Evolutionary conservation across 2,797 vertebrate species (phyloP).

Genomic region (Aldrovandia affinis): DNA sequence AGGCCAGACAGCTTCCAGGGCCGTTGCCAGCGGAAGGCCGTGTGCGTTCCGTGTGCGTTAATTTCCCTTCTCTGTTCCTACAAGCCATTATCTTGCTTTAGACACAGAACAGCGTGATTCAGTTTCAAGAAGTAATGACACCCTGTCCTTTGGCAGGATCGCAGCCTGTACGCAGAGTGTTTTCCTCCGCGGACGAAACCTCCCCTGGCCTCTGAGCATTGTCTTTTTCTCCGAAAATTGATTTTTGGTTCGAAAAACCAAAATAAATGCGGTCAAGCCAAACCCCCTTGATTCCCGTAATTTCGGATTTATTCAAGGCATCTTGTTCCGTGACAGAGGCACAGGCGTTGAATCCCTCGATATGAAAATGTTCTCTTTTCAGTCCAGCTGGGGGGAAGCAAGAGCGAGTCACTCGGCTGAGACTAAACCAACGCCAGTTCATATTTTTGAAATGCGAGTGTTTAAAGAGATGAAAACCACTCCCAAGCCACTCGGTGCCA

Average conservation of each 20-base stretch:
- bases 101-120: not conserved
- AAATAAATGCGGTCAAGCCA: conserved; percentile 27
- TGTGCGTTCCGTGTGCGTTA: not conserved
- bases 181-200: not conserved
- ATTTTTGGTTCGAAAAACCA: conserved; percentile 30
- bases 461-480: conserved; percentile 6
- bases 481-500: conserved; percentile 2
- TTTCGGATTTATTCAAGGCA: conserved; percentile 25
- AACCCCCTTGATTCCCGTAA: conserved; percentile 12
- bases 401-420: conserved; percentile 21
- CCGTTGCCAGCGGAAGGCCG: not conserved
- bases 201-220: conserved; percentile 1
- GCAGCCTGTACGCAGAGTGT: not conserved
- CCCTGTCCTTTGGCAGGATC: not conserved
- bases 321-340: not conserved
- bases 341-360: conserved; percentile 3
- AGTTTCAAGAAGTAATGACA: conserved; percentile 10
- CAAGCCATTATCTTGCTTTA: not conserved
- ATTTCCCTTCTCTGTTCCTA: not conserved
- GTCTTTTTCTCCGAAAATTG: conserved; percentile 8
- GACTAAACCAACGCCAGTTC: conserved; percentile 31
- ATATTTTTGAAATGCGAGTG: conserved; percentile 23
- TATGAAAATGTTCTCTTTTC: conserved; percentile 29
- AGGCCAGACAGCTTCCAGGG: not conserved
- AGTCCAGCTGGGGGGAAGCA: conserved; percentile 17